phyloP scores from a whole-genome alignment of 2,797 vertebrate genomes.

The Melanotaenia boesemani region DNA sequence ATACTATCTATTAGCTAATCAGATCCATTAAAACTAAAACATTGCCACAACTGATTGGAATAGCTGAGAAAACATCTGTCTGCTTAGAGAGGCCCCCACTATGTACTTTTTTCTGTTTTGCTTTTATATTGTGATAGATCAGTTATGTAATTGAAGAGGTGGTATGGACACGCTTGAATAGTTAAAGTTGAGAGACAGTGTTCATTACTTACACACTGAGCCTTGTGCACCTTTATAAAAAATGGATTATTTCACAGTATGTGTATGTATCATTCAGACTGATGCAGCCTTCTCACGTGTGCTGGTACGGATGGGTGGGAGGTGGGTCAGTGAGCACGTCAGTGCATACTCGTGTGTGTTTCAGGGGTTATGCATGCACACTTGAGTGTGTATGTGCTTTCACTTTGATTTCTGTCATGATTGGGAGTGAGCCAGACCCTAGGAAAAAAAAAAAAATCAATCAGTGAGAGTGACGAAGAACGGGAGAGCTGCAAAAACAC shows the following conservation, averaged over 20 bases:
- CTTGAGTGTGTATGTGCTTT: slow-evolving; percentile 15
- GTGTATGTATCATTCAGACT: slow-evolving; percentile 49
- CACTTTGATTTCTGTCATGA: slow-evolving; percentile 35
- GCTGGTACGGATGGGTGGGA: background rate
- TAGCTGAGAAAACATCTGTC: background rate
- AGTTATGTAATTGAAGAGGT: slow-evolving; percentile 43
- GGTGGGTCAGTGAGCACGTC: slow-evolving; percentile 1
- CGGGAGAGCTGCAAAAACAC: slow-evolving; percentile 26
- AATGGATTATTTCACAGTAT: slow-evolving; percentile 54
- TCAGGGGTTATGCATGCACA: background rate
- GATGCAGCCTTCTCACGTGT: slow-evolving; percentile 21
- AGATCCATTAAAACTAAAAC: background rate
- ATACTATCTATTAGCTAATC: background rate
- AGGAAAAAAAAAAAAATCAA: slow-evolving; percentile 63
- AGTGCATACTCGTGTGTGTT: background rate
- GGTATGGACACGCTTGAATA: slow-evolving; percentile 7
- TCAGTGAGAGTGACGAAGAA: slow-evolving; percentile 69
- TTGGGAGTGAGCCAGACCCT: slow-evolving; percentile 50
- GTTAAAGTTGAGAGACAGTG: slow-evolving; percentile 21
- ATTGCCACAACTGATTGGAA: background rate
- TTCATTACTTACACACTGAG: slow-evolving; percentile 58
- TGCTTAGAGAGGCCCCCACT: background rate
- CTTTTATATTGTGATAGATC: slow-evolving; percentile 15
- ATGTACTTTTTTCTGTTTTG: background rate
- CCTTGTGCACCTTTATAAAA: slow-evolving; percentile 28